These are phyloP conservation scores for Furcula furcula DNA, from an alignment of 2,888 invertebrate species.

Conservation along the genomic window DNA sequence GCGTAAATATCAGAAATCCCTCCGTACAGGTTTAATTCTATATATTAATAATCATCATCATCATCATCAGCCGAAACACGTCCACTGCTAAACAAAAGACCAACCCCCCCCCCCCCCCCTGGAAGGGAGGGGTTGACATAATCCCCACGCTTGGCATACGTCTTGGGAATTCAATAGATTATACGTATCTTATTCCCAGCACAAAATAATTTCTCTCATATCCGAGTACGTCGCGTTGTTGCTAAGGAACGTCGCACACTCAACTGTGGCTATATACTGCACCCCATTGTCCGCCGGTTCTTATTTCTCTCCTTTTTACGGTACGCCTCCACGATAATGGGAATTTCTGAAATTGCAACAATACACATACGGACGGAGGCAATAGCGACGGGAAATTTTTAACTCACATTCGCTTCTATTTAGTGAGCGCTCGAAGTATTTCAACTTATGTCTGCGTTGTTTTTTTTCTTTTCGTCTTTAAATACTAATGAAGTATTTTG, in stretches of 20 bases:
- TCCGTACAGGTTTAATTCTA: too few relatives aligned
- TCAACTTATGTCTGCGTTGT: too few relatives aligned
- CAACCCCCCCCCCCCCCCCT: too few relatives aligned
- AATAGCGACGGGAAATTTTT: constrained; percentile 40
- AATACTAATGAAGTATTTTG: too few relatives aligned
- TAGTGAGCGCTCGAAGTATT: constrained; percentile 14
- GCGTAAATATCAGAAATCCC: too few relatives aligned
- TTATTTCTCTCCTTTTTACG: constrained; percentile 72
- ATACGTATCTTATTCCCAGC: not conserved
- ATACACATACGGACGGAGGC: constrained; percentile 67
- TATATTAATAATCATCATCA: too few relatives aligned
- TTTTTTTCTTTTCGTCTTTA: too few relatives aligned
- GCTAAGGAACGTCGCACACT: constrained; percentile 2
- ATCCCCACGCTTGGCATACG: too few relatives aligned
- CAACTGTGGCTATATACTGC: constrained; percentile 23
- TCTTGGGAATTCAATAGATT: too few relatives aligned
- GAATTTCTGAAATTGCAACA: constrained; percentile 80
- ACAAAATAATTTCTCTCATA: not conserved
- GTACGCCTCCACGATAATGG: constrained; percentile 72
- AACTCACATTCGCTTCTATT: constrained; percentile 20
- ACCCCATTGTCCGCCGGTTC: constrained; percentile 64
- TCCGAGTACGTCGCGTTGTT: not conserved
- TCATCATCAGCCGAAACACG: too few relatives aligned
- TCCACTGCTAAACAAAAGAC: too few relatives aligned
- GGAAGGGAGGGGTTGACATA: too few relatives aligned